Evolutionary conservation across 2,888 invertebrate genomes (phyloP).

Genomic region (Octodonta nipae): DNA sequence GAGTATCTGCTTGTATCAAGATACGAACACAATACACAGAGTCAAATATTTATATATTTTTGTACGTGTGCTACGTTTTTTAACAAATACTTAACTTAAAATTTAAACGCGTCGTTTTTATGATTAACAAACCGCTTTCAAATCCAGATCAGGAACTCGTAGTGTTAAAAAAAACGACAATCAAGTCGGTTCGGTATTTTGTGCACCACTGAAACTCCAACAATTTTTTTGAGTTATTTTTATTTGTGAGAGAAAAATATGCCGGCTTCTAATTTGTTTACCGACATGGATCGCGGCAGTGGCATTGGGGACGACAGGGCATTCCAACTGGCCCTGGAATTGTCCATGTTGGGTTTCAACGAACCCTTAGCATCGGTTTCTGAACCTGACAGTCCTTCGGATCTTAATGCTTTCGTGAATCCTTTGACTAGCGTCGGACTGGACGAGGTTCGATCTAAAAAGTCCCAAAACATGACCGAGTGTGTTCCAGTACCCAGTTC

Average conservation of each 20-base stretch:
- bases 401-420: slow-evolving; percentile 33
- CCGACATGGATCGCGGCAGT: slow-evolving; percentile 58
- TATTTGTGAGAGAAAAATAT: slow-evolving; percentile 33
- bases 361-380: slow-evolving; percentile 37
- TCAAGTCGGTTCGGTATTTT: slow-evolving; percentile 23
- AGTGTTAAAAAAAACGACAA: slow-evolving; percentile 27
- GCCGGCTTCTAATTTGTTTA: slow-evolving; percentile 66
- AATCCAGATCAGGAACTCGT: slow-evolving; percentile 19
- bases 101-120: slow-evolving; percentile 29
- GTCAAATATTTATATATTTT: slow-evolving; percentile 32
- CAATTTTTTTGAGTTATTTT: not conserved
- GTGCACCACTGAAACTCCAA: slow-evolving; percentile 4
- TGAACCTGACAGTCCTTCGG: slow-evolving; percentile 30
- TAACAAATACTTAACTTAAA: slow-evolving; percentile 22
- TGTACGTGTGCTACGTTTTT: slow-evolving; percentile 35
- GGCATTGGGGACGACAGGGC: slow-evolving; percentile 72
- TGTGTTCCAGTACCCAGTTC: slow-evolving; percentile 99
- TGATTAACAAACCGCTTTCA: slow-evolving; percentile 24
- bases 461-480: slow-evolving; percentile 97
- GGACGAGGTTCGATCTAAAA: slow-evolving; percentile 73
- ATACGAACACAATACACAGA: slow-evolving; percentile 16
- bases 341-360: slow-evolving; percentile 76
- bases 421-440: slow-evolving; percentile 34
- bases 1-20: slow-evolving; percentile 30
- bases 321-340: slow-evolving; percentile 78